These are phyloP conservation scores for Apteryx owenii DNA, from an alignment of 2,113 vertebrate species.

Conservation along the genomic window DNA sequence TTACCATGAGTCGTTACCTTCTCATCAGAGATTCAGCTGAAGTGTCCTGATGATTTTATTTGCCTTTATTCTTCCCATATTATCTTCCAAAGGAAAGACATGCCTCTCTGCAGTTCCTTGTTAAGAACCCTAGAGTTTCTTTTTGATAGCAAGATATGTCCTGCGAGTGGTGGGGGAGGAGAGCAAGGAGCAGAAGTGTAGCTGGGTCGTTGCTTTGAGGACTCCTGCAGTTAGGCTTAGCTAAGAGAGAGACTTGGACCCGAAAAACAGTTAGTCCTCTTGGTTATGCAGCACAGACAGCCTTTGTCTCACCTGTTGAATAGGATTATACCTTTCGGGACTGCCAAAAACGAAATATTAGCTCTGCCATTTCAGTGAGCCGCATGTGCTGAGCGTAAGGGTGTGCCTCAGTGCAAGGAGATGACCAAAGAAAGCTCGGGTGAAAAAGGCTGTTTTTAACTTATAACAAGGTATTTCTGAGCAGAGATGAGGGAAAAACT, in stretches of 20 bases:
- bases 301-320: no score
- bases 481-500: background rate
- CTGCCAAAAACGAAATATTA: background rate
- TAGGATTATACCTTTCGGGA: background rate
- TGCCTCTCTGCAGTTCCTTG: background rate
- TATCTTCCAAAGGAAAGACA: background rate
- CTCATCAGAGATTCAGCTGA: background rate
- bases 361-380: background rate
- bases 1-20: background rate
- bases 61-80: background rate
- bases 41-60: rapidly evolving
- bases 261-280: background rate
- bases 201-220: background rate
- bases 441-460: background rate
- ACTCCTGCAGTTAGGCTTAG: background rate
- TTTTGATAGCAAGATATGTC: rapidly evolving
- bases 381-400: background rate
- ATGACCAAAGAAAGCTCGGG: background rate
- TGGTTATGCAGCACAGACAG: background rate
- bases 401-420: no score
- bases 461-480: background rate
- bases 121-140: background rate
- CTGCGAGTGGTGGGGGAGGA: background rate
- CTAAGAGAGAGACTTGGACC: background rate
- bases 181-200: background rate